A percentile compares a stretch with the other conserved stretches of the same genome.
phyloP scores from a whole-genome alignment of 2,888 invertebrate species.

The Candidula unifasciata region DNA sequence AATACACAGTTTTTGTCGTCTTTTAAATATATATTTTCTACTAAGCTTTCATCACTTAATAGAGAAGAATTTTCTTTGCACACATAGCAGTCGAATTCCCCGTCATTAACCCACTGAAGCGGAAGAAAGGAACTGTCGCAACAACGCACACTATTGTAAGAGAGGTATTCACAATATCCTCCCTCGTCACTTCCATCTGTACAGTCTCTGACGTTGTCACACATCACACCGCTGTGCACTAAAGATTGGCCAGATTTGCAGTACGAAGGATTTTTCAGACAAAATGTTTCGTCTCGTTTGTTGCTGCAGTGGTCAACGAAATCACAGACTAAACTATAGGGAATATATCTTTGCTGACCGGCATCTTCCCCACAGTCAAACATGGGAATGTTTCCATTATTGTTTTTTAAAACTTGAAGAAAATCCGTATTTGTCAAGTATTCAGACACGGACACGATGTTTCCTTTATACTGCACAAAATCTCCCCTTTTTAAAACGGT shows the following conservation, averaged over 20 bases:
- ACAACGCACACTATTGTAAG: neutral
- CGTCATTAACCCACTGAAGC: neutral
- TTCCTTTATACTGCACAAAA: neutral
- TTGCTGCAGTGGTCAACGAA: slow-evolving; percentile 5
- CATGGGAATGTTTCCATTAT: neutral
- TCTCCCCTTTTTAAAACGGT: neutral
- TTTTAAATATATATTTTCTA: neutral
- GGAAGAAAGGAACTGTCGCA: slow-evolving; percentile 28
- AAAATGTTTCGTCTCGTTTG: slow-evolving; percentile 1
- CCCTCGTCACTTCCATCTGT: neutral
- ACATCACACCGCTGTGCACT: neutral
- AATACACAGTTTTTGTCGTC: neutral
- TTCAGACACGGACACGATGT: neutral
- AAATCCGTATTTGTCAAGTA: neutral
- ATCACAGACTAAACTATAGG: slow-evolving; percentile 2
- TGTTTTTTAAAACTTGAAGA: neutral
- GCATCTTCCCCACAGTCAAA: slow-evolving; percentile 6
- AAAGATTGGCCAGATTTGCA: too few species aligned
- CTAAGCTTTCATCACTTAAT: neutral
- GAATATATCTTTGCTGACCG: neutral
- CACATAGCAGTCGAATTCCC: slow-evolving; percentile 24
- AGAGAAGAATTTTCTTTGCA: neutral
- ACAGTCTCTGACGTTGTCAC: neutral
- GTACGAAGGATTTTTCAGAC: neutral
- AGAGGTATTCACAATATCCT: neutral